These are phyloP conservation scores for Etheostoma perlongum DNA, from an alignment of 2,797 vertebrate species.

Conservation along the genomic window DNA sequence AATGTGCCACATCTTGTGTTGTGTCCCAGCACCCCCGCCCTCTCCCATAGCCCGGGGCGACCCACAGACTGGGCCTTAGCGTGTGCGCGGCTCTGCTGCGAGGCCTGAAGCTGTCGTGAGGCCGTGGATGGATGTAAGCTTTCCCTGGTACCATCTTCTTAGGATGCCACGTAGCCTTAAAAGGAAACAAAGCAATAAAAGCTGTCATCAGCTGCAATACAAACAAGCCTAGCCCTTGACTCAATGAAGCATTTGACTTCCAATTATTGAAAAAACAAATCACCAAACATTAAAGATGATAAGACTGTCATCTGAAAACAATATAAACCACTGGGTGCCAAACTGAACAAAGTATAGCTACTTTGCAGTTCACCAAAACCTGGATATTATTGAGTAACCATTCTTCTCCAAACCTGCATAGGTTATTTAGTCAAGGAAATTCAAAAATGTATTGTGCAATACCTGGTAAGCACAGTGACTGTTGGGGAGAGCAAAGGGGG, in stretches of 20 bases:
- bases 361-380: background rate
- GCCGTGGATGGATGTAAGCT: slow-evolving; percentile 44
- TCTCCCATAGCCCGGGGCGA: slow-evolving; percentile 59
- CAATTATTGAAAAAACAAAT: background rate
- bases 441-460: slow-evolving; percentile 18
- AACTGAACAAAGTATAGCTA: background rate
- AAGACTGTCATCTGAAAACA: background rate
- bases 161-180: slow-evolving; percentile 72
- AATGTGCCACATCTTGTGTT: slow-evolving; percentile 54
- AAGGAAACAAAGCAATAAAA: background rate
- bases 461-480: slow-evolving; percentile 67
- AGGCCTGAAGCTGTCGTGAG: slow-evolving; percentile 64
- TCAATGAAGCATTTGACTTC: background rate
- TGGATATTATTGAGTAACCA: background rate
- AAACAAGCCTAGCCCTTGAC: background rate
- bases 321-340: background rate
- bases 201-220: background rate
- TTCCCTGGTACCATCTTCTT: slow-evolving; percentile 61
- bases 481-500: slow-evolving; percentile 55
- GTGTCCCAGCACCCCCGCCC: slow-evolving; percentile 70
- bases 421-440: background rate
- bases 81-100: slow-evolving; percentile 53
- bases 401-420: background rate
- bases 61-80: slow-evolving; percentile 68
- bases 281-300: background rate